Percentiles rank a stretch among this genome's conserved stretches.
phyloP scores from a whole-genome alignment of 2,113 vertebrate species.

The Mirza zaza region DNA sequence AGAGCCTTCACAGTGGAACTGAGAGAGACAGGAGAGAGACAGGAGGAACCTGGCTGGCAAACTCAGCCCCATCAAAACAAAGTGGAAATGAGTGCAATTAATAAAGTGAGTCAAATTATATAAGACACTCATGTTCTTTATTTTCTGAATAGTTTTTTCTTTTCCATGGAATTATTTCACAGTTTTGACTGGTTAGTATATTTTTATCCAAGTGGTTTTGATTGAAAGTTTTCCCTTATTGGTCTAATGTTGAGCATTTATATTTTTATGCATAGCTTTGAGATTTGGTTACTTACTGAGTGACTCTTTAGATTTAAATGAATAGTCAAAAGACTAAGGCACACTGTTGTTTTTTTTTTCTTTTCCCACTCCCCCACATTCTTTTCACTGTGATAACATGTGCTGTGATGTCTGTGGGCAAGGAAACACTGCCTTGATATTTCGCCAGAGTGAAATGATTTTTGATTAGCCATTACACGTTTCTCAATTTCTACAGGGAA shows the following conservation, averaged over 20 bases:
- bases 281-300: neutral
- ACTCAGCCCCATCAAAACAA: neutral
- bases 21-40: neutral
- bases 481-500: neutral
- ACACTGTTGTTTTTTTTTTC: neutral
- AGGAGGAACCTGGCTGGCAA: neutral
- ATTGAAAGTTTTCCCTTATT: neutral
- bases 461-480: constrained; percentile 29
- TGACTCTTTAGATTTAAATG: neutral
- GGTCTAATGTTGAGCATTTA: neutral
- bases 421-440: neutral
- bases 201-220: neutral
- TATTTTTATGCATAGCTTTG: neutral
- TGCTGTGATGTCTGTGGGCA: neutral
- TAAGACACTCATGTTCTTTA: neutral
- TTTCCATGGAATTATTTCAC: neutral
- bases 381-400: neutral
- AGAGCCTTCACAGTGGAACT: neutral
- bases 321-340: constrained; percentile 1
- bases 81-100: neutral
- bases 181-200: neutral
- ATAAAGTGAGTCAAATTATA: neutral
- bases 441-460: constrained; percentile 13
- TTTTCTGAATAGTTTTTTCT: neutral
- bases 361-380: neutral